Conservation (phyloP, 2,113 vertebrate species). For the Kobus ellipsiprymnus region DNA sequence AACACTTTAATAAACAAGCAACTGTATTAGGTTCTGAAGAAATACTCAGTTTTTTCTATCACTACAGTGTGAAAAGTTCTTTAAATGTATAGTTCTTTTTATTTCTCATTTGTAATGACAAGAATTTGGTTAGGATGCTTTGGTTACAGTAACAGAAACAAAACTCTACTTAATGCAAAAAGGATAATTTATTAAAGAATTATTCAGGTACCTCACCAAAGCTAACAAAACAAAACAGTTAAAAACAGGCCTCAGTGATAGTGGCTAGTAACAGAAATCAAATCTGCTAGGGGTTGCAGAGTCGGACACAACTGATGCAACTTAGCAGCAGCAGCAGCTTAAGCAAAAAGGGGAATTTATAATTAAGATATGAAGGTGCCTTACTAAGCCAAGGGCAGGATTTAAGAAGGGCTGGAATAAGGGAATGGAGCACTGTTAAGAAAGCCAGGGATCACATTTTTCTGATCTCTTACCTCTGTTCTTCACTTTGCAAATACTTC, state of each 20-base stretch:
- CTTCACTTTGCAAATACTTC: background rate
- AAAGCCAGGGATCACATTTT: background rate
- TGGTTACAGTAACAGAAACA: background rate
- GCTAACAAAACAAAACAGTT: conserved; percentile 27
- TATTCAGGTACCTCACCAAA: background rate
- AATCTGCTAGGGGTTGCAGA: background rate
- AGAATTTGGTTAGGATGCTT: background rate
- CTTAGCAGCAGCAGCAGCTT: background rate
- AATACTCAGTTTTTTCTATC: background rate
- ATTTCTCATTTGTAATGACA: conserved; percentile 13
- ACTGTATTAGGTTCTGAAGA: conserved; percentile 10
- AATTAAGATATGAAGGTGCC: background rate
- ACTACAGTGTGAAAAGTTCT: background rate
- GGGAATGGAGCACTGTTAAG: background rate
- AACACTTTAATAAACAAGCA: conserved; percentile 9
- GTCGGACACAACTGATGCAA: too few species aligned
- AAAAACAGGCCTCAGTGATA: background rate
- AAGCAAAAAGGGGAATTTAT: conserved; percentile 5
- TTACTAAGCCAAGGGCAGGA: background rate
- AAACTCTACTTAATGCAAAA: background rate
- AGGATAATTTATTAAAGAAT: conserved; percentile 23
- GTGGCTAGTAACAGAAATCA: background rate
- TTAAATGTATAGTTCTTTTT: background rate
- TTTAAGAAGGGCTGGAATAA: background rate
- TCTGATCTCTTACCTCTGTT: background rate